Evolutionary conservation across 2,113 vertebrate genomes (phyloP), one percentile per base, ranked within the genome.

Genomic region (Mormyrus iriodes): DNA sequence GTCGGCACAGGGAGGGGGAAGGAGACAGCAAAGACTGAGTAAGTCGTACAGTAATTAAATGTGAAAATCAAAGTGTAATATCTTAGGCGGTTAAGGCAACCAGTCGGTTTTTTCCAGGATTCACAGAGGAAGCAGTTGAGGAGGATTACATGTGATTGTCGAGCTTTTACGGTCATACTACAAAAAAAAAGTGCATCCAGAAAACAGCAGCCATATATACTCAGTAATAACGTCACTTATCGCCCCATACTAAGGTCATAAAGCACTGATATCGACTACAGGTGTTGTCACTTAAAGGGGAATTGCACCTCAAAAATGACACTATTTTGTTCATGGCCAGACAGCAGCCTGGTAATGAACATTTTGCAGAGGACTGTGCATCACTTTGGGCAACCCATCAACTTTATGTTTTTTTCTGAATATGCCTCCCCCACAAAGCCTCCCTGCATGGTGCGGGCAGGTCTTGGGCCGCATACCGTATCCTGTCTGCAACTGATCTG

Each of bases 21-120:
- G 0, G 55, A 51, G 42, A 19, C 24, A 46, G 49, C 42, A 79
- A 61, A 31, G 61, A 31, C n/a, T 69, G n/a, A 79, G 73, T 19
- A 42, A 79, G 35, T 2, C 4, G 35, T 53, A 52, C 42, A 24
- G 46, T 79, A 79, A 88, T 79, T 88, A 88, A 88, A 88, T 88
- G 27, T 53, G 27, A 55, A 88, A 83, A 86, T 52, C 31, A 86
- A 86, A 86, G 49, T 31, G 85, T 21, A 39, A 86, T 24, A 51
- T 49, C 48, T 86, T 13, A 46, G 49, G 2, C 27, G 2, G 85
- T 55, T 7, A 53, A 86, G 48, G 13, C 49, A n/a, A 12, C 48
- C 48, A 52, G 46, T 12, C 49, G 8, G 5, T 8, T 52, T 35
- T 52, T 46, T 52, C 19, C 51, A 13, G 49, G 17, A 53, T 35